phyloP scores from a whole-genome alignment of 53 echinoderm and acorn worm genomes.

The Astropecten irregularis region DNA sequence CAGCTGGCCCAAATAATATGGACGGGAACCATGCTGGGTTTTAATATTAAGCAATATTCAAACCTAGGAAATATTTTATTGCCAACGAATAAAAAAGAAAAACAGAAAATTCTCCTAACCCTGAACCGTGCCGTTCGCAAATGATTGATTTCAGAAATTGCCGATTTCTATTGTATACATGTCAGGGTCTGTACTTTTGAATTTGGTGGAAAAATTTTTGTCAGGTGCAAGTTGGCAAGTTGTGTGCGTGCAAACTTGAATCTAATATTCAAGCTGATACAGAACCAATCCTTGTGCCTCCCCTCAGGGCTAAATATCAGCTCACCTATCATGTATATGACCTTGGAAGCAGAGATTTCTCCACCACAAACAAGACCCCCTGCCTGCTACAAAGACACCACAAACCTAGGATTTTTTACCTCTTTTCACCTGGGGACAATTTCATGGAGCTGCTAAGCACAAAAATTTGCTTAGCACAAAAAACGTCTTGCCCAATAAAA shows the following conservation, averaged over 20 bases:
- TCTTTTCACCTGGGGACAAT: no score
- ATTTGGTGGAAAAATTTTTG: background rate
- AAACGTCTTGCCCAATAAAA: no score
- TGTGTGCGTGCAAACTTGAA: slow-evolving; percentile 10
- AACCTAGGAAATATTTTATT: slow-evolving; percentile 1
- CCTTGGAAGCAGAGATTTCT: slow-evolving; percentile 8
- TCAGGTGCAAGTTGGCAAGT: slow-evolving; percentile 35
- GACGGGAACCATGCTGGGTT: slow-evolving; percentile 21
- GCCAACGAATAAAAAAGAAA: no score
- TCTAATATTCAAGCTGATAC: background rate
- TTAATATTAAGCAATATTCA: slow-evolving; percentile 17
- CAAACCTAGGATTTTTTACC: background rate
- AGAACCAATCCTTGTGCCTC: background rate
- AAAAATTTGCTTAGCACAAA: no score
- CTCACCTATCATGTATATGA: slow-evolving; percentile 25
- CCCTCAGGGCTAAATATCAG: slow-evolving; percentile 39
- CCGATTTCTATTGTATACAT: background rate
- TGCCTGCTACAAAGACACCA: background rate
- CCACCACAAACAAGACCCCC: slow-evolving; percentile 54
- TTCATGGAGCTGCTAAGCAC: no score
- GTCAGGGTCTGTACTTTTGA: background rate
- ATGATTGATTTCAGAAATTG: background rate
- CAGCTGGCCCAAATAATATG: slow-evolving; percentile 40
- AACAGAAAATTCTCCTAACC: background rate
- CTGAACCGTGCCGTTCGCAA: background rate